Conservation (phyloP, 2,113 vertebrate genomes). For the Chaenocephalus aceratus region DNA sequence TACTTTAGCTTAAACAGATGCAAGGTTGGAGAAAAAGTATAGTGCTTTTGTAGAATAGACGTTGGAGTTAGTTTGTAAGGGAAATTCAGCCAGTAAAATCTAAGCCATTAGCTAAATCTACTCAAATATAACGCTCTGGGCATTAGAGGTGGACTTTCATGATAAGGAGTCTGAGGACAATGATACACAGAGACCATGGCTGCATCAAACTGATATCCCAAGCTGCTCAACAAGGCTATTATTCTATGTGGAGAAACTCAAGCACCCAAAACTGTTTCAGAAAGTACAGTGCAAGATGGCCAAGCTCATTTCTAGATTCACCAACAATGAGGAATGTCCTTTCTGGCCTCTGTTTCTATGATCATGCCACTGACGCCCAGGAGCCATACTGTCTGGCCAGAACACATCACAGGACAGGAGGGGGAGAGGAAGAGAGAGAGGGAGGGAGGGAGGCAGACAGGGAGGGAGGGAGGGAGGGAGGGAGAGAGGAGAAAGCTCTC, state of each 20-base stretch:
- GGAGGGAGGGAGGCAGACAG: conserved; percentile 22
- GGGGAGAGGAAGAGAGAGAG: conserved; percentile 49
- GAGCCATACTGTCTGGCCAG: conserved; percentile 82
- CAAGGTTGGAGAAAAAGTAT: neutral
- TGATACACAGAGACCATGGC: conserved; percentile 22
- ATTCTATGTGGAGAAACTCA: conserved; percentile 27
- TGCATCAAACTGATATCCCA: conserved; percentile 14
- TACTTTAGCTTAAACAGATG: conserved; percentile 39
- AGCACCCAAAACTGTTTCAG: conserved; percentile 19
- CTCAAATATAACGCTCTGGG: conserved; percentile 22
- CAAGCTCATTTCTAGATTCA: conserved; percentile 66
- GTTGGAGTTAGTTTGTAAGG: neutral
- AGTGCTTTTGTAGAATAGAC: conserved; percentile 24
- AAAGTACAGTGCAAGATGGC: conserved; percentile 36
- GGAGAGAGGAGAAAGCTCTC: conserved; percentile 17
- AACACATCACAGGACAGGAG: conserved; percentile 80
- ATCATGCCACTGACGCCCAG: conserved; percentile 80
- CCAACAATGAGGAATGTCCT: conserved; percentile 78
- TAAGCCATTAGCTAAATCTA: conserved; percentile 7
- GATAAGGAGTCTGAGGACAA: conserved; percentile 25
- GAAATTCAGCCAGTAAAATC: conserved; percentile 24
- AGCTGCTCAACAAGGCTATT: conserved; percentile 22
- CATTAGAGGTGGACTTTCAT: conserved; percentile 34
- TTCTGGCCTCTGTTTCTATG: conserved; percentile 77
- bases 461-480: conserved; percentile 48